Conservation (phyloP, 2,888 invertebrate genomes). For the Notodonta ziczac region DNA sequence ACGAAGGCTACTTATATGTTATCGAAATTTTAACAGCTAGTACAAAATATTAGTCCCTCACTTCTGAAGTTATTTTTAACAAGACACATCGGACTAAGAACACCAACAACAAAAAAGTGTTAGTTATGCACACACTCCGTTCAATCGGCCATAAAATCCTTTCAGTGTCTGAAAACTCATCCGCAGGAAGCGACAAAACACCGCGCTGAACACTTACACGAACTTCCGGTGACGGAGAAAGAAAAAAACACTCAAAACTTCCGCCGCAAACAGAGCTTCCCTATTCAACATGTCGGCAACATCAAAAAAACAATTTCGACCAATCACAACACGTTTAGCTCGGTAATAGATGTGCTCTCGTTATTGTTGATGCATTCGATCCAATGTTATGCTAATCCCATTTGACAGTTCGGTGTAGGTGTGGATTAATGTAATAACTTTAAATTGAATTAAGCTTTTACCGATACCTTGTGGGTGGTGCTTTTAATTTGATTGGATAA, state of each 20-base stretch:
- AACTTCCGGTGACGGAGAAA: conserved; percentile 31
- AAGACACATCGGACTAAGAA: too few species aligned
- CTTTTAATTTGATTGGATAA: conserved; percentile 39
- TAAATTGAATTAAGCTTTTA: conserved; percentile 41
- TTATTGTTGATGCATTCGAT: conserved; percentile 43
- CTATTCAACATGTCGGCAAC: conserved; percentile 27
- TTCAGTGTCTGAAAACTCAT: conserved; percentile 19
- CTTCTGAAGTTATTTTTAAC: too few species aligned
- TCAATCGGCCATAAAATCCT: conserved; percentile 15
- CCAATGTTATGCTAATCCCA: conserved; percentile 37
- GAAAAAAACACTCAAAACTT: conserved; percentile 33
- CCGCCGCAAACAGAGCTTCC: conserved; percentile 27
- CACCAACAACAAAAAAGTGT: neutral
- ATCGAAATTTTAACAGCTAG: too few species aligned
- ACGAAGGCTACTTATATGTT: too few species aligned
- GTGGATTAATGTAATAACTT: conserved; percentile 40
- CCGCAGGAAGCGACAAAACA: conserved; percentile 29
- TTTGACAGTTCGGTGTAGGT: conserved; percentile 36
- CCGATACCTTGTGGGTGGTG: conserved; percentile 29
- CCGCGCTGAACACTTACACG: conserved; percentile 28
- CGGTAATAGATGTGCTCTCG: conserved; percentile 29
- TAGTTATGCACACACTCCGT: conserved; percentile 2
- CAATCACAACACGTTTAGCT: conserved; percentile 44
- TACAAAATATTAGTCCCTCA: too few species aligned
- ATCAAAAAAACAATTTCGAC: conserved; percentile 47